A percentile compares a stretch with the other conserved stretches of the same genome.
Evolutionary conservation across 2,113 vertebrate species (phyloP).

Genomic region (Promerops cafer): DNA sequence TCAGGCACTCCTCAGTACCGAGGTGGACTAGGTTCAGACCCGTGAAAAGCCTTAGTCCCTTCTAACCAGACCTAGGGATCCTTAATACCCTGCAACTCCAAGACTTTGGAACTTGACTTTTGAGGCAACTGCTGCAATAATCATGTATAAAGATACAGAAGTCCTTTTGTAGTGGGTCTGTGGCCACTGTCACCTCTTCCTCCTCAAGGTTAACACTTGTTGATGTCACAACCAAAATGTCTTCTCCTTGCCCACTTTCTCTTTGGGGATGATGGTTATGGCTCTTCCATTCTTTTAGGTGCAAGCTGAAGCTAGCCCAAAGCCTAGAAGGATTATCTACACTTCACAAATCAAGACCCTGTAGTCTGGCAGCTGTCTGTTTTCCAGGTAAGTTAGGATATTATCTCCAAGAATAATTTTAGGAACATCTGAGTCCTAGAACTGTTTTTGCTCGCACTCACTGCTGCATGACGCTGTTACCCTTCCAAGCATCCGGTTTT

Average conservation of each 20-base stretch:
- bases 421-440: background rate
- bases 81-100: background rate
- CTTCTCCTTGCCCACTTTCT: background rate
- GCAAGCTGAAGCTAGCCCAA: background rate
- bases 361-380: background rate
- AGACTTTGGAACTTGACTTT: background rate
- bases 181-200: background rate
- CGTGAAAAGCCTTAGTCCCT: background rate
- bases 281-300: background rate
- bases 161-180: background rate
- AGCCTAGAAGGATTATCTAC: background rate
- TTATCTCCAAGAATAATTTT: background rate
- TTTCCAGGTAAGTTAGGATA: background rate
- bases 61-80: background rate
- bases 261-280: background rate
- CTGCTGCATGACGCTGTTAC: background rate
- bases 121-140: background rate
- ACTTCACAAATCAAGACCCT: background rate
- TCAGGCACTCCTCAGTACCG: background rate
- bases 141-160: background rate
- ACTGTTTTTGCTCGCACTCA: accelerated
- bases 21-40: background rate
- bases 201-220: background rate
- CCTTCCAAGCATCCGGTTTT: background rate
- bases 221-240: background rate